Evolutionary conservation across 1,140 invertebrate genomes (phyloP).

Genomic region (Orius laevigatus): DNA sequence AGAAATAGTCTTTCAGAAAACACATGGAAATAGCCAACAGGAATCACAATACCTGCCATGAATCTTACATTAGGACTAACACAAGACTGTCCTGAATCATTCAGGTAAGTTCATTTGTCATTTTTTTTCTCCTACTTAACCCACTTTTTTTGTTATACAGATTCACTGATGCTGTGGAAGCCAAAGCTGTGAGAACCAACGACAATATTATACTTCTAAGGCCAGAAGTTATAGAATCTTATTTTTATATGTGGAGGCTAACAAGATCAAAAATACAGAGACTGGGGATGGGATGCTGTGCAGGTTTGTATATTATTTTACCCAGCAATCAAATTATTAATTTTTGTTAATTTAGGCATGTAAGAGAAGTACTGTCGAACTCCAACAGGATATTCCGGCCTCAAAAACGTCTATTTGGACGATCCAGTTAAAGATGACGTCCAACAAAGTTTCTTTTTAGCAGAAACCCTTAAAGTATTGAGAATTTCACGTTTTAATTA

Average conservation of each 20-base stretch:
- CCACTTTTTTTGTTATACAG: slow-evolving; percentile 26
- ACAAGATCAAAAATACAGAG: slow-evolving; percentile 89
- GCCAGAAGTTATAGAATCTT: slow-evolving; percentile 94
- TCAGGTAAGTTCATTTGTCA: slow-evolving; percentile 11
- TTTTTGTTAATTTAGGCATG: slow-evolving; percentile 39
- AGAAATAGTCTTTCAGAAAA: slow-evolving; percentile 46
- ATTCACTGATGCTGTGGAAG: slow-evolving; percentile 75
- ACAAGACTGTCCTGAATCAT: slow-evolving; percentile 48
- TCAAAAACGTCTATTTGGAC: slow-evolving; percentile 82
- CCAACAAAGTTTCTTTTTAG: slow-evolving; percentile 96
- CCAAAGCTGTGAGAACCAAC: slow-evolving; percentile 70
- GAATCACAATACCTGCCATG: slow-evolving; percentile 96
- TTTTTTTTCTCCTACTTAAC: too few species aligned
- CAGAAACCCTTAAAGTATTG: slow-evolving; percentile 88
- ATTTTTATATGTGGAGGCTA: slow-evolving; percentile 90
- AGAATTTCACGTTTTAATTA: slow-evolving; percentile 4
- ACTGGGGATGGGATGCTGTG: slow-evolving; percentile 96
- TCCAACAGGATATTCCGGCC: slow-evolving; percentile 80
- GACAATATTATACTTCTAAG: slow-evolving; percentile 94
- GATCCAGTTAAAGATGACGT: slow-evolving; percentile 87
- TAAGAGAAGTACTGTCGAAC: slow-evolving; percentile 87
- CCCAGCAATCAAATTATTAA: too few species aligned
- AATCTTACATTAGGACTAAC: slow-evolving; percentile 77
- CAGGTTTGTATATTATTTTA: slow-evolving; percentile 34
- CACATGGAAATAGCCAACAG: slow-evolving; percentile 80